Conservation (phyloP, 1,140 invertebrate species). For the Leptinotarsa defecta region DNA sequence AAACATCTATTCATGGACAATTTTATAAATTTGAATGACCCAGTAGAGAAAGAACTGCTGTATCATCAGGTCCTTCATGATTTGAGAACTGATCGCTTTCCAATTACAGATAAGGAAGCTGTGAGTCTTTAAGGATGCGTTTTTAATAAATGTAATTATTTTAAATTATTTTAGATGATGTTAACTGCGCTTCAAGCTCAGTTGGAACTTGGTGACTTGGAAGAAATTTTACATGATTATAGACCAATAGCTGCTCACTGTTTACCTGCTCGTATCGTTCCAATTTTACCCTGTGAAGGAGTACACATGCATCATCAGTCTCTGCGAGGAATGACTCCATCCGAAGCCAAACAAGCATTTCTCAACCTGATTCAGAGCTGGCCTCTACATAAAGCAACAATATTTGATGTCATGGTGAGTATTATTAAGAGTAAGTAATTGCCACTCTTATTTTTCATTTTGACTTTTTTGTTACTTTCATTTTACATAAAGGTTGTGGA, state of each 20-base stretch:
- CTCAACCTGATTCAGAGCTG: slow-evolving; percentile 93
- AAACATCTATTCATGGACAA: slow-evolving; percentile 91
- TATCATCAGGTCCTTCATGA: slow-evolving; percentile 94
- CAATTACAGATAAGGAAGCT: slow-evolving; percentile 89
- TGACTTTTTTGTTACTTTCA: no score
- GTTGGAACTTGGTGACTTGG: slow-evolving; percentile 85
- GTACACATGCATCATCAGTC: slow-evolving; percentile 87
- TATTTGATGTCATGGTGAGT: slow-evolving; percentile 90
- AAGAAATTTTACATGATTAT: slow-evolving; percentile 72
- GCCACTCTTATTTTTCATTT: no score
- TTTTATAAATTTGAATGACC: slow-evolving; percentile 82
- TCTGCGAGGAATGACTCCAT: slow-evolving; percentile 79
- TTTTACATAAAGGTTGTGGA: no score
- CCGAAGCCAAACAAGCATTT: slow-evolving; percentile 89
- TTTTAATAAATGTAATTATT: slow-evolving; percentile 23
- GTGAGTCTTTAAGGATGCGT: slow-evolving; percentile 62
- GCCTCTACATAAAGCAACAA: slow-evolving; percentile 89
- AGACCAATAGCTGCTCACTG: slow-evolving; percentile 77
- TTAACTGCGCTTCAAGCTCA: slow-evolving; percentile 91
- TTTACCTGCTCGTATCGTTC: slow-evolving; percentile 78
- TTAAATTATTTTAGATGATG: slow-evolving; percentile 73
- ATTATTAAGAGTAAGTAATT: background rate
- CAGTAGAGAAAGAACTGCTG: slow-evolving; percentile 93
- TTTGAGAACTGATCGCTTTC: slow-evolving; percentile 86
- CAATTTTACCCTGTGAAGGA: slow-evolving; percentile 74